Base-by-base conservation (phyloP, 2,888 invertebrate species). In the Macaria liturata region DNA sequence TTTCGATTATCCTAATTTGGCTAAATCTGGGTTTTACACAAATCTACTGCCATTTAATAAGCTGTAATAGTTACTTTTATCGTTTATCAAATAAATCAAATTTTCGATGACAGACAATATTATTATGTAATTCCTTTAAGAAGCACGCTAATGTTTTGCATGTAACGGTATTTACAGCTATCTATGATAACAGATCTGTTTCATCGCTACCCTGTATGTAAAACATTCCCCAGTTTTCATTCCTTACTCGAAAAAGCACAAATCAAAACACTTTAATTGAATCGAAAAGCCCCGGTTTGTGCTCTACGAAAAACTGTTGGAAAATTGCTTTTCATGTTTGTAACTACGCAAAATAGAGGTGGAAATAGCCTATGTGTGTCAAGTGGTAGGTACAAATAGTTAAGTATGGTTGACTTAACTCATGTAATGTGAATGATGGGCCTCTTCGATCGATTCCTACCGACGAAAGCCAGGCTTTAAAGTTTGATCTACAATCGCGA, bases 391-490 rank as follows among this genome's bases (percentile, higher is more conserved):
- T 9, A 49, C 9, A 34, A 30, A 9, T 7, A 20, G 31, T 9
- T 32, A 20, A 20, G 20, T 20, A 20, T 20, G 20, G 20, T 2
- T 20, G 20, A 9, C 9, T 31, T 45, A 39, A 4, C n/a, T 32
- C 46, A 40, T 34, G 44, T 50, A 43, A 54, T 47, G 34, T 47
- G 46, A 42, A 47, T 42, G 43, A 42, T 30, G 30, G 34, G 31
- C 31, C 46, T 32, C 34, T 45, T 52, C 60, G 58, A 76, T 72
- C 70, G 71, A 77, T 78, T 75, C 7, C 34, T 70, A 69, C 64
- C 44, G 60, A 71, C 76, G 67, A 73, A 74, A 71, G 57, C 58
- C 54, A 50, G 54, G 61, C 40, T 32, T 69, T 66, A 71, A 71
- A 73, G 58, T 73, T 72, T 67, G 64, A 71, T 70, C 64, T 50